Evolutionary conservation across 2,113 vertebrate species (phyloP).

Genomic region (Sula dactylatra): DNA sequence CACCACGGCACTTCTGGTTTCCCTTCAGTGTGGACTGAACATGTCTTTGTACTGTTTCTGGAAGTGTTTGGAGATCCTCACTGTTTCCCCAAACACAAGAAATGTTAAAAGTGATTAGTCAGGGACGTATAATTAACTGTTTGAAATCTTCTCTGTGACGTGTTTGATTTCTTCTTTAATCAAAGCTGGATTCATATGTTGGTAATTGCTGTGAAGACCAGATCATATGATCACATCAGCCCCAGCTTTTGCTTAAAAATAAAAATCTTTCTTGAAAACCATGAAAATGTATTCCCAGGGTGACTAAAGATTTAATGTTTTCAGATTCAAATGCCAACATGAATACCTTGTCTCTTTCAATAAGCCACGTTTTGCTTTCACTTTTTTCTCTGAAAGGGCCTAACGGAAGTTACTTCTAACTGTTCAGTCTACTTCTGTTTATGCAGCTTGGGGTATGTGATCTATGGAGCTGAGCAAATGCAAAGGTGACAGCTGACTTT

Average conservation of each 20-base stretch:
- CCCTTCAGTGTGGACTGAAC: background rate
- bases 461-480: background rate
- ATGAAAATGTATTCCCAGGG: background rate
- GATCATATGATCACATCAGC: background rate
- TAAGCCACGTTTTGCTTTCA: background rate
- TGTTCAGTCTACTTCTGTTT: background rate
- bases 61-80: background rate
- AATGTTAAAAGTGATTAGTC: background rate
- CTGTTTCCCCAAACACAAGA: background rate
- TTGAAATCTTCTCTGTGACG: background rate
- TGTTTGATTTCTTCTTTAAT: background rate
- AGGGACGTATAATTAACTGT: accelerated
- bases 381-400: background rate
- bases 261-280: background rate
- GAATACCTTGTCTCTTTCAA: background rate
- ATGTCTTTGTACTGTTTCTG: background rate
- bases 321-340: background rate
- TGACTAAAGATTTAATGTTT: background rate
- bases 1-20: background rate
- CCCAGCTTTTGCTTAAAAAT: background rate
- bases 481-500: background rate
- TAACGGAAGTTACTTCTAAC: background rate
- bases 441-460: background rate
- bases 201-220: background rate
- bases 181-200: background rate